Evolutionary conservation across 2,888 invertebrate species (phyloP), one percentile per base, ranked within the genome.

Genomic region (Tridacna crocea): DNA sequence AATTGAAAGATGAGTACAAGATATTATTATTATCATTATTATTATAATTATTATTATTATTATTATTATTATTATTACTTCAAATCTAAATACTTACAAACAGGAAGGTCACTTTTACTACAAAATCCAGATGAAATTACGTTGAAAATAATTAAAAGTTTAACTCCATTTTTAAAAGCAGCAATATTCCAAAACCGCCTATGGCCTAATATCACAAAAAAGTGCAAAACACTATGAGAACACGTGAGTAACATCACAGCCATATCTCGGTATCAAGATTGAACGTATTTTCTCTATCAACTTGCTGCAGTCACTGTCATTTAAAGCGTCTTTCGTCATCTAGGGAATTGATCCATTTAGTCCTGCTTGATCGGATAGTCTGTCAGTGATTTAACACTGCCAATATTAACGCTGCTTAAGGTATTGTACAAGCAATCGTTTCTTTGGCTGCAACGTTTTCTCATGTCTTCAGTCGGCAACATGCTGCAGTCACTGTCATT

Each of bases 271-370:
- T 24, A n/a, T 65, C 13, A n/a, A 12, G 60, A n/a, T 63, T 63
- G 63, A 65, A 48, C 75, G 65, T 48, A 12, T 36, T 65, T 36
- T 26, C n/a, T 24, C 36, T 22, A 63, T 46, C 47, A 65, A 63
- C 65, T 27, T 65, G 65, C 36, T 75, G 75, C 63, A 48, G 63
- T 22, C 26, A 75, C 65, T 58, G 72, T 72, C 72, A 72, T 58
- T 72, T 72, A 58, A 72, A 66, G 36, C 66, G 66, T 66, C 46
- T 46, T n/a, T 66, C 70, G 13, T 70, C 70, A 13, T 47, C 60
- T 24, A 24, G 79, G 75, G 75, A 77, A 81, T 81, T 66, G 60
- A 75, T 81, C 74, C 66, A 81, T 81, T 81, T 73, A 73, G 77
- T 74, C 61, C 60, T 70, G 48, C 36, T 61, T 60, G 51, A 79